Percentiles rank a stretch among this genome's conserved stretches.
These are phyloP conservation scores for Emydura subglobosa DNA, from an alignment of 2,113 vertebrate species.

Conservation along the genomic window DNA sequence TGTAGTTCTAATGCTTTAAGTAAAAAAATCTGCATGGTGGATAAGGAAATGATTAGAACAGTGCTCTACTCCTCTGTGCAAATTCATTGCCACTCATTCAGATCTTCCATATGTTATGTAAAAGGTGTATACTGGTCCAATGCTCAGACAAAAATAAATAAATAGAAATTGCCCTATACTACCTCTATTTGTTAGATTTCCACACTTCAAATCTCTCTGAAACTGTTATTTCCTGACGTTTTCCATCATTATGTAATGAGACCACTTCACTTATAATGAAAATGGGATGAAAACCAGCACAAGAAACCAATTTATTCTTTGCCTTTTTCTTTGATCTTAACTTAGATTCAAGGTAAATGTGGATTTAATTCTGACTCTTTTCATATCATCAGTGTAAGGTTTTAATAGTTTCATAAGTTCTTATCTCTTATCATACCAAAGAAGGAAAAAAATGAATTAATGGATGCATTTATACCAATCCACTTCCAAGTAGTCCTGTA, in stretches of 20 bases:
- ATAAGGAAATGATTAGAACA: neutral
- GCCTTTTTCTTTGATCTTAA: slow-evolving; percentile 2
- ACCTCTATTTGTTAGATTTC: neutral
- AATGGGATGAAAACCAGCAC: slow-evolving; percentile 41
- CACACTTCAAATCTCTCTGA: slow-evolving; percentile 1
- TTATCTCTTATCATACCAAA: neutral
- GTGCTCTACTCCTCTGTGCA: neutral
- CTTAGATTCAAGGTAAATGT: neutral
- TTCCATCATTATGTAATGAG: slow-evolving; percentile 49
- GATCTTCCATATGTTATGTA: neutral
- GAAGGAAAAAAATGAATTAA: neutral
- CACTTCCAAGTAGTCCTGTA: neutral
- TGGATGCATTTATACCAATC: neutral
- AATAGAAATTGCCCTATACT: neutral
- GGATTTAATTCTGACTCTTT: neutral
- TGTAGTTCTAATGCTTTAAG: neutral
- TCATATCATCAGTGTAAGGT: neutral
- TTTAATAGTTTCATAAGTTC: neutral
- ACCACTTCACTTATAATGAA: slow-evolving; percentile 37
- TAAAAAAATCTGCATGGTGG: neutral
- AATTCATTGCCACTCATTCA: neutral
- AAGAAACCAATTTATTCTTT: slow-evolving; percentile 32
- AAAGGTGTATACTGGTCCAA: neutral
- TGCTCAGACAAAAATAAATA: neutral
- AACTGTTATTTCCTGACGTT: slow-evolving; percentile 42